These are phyloP conservation scores for Corella eumyota DNA, from an alignment of 23 tunicate species.

Conservation along the genomic window DNA sequence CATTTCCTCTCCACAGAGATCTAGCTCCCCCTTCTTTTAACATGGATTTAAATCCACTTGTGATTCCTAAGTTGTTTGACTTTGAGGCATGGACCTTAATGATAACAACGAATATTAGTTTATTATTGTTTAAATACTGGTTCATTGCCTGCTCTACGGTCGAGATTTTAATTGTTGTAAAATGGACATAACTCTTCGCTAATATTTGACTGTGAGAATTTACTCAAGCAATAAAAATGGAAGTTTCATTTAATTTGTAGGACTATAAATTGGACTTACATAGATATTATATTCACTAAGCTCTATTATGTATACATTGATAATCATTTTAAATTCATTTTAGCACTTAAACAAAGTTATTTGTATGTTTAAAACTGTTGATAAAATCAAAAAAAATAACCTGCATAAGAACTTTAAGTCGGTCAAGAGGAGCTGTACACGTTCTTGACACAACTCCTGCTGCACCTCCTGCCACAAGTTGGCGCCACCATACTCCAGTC, in stretches of 20 bases:
- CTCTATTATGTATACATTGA: too few species aligned
- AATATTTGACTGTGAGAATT: too few species aligned
- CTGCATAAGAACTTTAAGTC: constrained; percentile 93
- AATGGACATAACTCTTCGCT: too few species aligned
- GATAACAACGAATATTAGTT: too few species aligned
- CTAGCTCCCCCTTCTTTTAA: constrained; percentile 70
- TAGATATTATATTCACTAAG: too few species aligned
- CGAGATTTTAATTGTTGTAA: too few species aligned
- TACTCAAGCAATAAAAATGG: background rate
- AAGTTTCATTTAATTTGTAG: background rate
- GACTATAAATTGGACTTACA: too few species aligned
- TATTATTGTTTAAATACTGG: background rate
- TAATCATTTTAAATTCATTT: too few species aligned
- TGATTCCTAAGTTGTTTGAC: constrained; percentile 54
- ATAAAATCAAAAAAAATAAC: too few species aligned
- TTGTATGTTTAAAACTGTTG: too few species aligned
- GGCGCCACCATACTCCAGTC: constrained; percentile 78
- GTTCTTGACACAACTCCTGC: constrained; percentile 97
- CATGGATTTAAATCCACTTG: constrained; percentile 54
- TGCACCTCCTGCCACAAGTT: constrained; percentile 76
- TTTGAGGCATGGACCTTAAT: constrained; percentile 82
- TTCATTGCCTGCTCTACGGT: too few species aligned
- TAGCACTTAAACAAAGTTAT: too few species aligned
- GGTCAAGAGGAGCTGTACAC: constrained; percentile 94
- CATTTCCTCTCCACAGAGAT: constrained; percentile 95